Percentiles rank a stretch among this genome's conserved stretches.
Conservation (phyloP, 2,888 invertebrate species). For the Tiliacea citrago region DNA sequence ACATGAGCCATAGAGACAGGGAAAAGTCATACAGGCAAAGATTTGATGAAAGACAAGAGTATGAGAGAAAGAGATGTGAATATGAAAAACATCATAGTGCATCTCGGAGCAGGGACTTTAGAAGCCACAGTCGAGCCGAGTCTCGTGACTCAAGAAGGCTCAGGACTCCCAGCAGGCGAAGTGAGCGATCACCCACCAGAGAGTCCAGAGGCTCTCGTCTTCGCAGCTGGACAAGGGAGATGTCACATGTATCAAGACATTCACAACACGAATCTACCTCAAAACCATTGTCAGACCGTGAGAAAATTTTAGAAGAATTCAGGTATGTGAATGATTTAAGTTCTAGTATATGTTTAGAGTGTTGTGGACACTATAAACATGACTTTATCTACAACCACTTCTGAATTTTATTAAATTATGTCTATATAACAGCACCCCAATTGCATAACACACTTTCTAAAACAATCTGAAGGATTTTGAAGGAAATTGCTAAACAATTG, state of each 20-base stretch:
- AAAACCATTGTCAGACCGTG: constrained; percentile 83
- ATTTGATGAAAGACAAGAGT: constrained; percentile 69
- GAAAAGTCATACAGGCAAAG: constrained; percentile 64
- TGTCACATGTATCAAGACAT: constrained; percentile 68
- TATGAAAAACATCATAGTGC: constrained; percentile 75
- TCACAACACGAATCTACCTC: constrained; percentile 64
- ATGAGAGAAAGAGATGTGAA: constrained; percentile 76
- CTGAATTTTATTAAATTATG: not conserved
- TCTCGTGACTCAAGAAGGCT: constrained; percentile 66
- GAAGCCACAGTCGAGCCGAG: constrained; percentile 73
- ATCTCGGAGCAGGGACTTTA: constrained; percentile 67
- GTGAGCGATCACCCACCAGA: constrained; percentile 62
- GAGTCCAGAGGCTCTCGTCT: constrained; percentile 66
- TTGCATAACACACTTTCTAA: not conserved
- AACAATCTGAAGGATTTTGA: not conserved
- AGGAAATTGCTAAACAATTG: not conserved
- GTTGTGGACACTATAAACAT: not conserved
- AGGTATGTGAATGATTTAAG: constrained; percentile 70
- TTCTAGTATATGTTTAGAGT: not conserved
- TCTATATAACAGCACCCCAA: not conserved
- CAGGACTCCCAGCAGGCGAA: constrained; percentile 75
- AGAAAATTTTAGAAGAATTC: constrained; percentile 86
- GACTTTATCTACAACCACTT: not conserved
- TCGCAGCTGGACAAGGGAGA: constrained; percentile 68
- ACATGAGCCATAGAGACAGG: constrained; percentile 69